Percentiles rank a stretch among this genome's conserved stretches.
Conservation (phyloP, 2,888 invertebrate species). For the Lumbricus terrestris region DNA sequence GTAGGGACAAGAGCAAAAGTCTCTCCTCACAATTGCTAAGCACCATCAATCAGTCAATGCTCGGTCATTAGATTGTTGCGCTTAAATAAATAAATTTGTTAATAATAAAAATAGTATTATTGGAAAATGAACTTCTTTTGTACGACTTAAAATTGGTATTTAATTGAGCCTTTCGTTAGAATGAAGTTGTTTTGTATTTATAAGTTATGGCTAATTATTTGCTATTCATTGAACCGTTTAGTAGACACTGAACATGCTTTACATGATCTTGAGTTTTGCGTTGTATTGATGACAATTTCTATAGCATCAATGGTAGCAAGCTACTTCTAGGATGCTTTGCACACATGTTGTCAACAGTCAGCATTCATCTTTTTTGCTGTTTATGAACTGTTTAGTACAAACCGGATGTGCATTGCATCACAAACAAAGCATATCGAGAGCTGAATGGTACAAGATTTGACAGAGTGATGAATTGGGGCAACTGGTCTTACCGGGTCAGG, state of each 20-base stretch:
- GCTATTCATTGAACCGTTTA: background rate
- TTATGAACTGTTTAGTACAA: conserved; percentile 39
- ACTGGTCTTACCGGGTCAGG: conserved; percentile 76
- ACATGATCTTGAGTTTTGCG: too few relatives aligned
- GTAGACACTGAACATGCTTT: background rate
- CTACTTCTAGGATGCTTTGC: too few relatives aligned
- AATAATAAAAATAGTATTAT: too few relatives aligned
- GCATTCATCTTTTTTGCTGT: conserved; percentile 16
- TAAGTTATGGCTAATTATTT: background rate
- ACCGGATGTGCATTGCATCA: conserved; percentile 63
- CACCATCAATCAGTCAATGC: too few relatives aligned
- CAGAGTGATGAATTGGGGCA: conserved; percentile 67
- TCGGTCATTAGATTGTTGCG: too few relatives aligned
- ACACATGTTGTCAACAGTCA: too few relatives aligned
- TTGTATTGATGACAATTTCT: too few relatives aligned
- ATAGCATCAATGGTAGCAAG: too few relatives aligned
- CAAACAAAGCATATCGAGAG: conserved; percentile 42
- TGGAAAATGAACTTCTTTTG: background rate
- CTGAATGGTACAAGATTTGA: conserved; percentile 42
- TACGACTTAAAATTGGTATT: background rate
- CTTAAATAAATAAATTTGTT: too few relatives aligned
- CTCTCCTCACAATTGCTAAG: too few relatives aligned
- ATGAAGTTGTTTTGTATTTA: too few relatives aligned
- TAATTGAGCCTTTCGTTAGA: background rate
- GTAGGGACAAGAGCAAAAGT: too few relatives aligned